Base-by-base conservation (phyloP, 1,140 invertebrate species). In the Druon quercuslanigerum region DNA sequence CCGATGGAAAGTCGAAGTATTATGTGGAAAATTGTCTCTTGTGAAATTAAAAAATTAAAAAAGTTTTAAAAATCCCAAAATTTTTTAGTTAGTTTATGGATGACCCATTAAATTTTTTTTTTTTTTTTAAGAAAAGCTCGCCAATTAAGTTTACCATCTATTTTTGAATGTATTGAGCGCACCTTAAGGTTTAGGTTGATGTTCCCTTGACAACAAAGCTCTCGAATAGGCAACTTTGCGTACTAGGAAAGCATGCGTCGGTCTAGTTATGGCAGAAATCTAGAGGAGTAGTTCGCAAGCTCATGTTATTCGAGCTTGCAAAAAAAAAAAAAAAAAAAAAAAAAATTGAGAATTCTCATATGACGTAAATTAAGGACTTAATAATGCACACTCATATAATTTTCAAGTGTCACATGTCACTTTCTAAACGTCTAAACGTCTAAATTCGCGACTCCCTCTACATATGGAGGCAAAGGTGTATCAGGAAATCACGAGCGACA, bases 361-460 rank as follows among this genome's bases (percentile, higher is more conserved):
- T 33, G 57, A 14, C 25, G 57, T 13, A 17, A 33, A 66, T 66
- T 12, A 6, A 33, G 40, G 14, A 17, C 50, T 12, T 13, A 71
- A 50, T 71, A 17, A 50, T 25, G 20, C 40, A 46, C 20, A 17
- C 51, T 54, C 40, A 13, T 25, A 52, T 50, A 33, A 33, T 77
- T 72, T 71, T 57, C 13, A 9, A 25, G 20, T 46, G 7, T 74
- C 66, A 51, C 71, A 71, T 51, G 70, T 71, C 19, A 71, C 66
- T 75, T 75, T 75, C 25, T 74, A 75, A 75, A 46, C 73, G 7
- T 60, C 46, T 79, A 70, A 74, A n/a, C 66, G 12, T 66, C 57
- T 66, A 66, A 66, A 66, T 20, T 77, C 74, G 73, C 73, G 82
- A 82, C 82, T 84, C 83, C 81, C 83, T 84, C 83, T 84, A 81